Percentiles rank a stretch among this genome's conserved stretches.
Conservation (phyloP, 1,140 invertebrate genomes). For the Melitaea cinxia region DNA sequence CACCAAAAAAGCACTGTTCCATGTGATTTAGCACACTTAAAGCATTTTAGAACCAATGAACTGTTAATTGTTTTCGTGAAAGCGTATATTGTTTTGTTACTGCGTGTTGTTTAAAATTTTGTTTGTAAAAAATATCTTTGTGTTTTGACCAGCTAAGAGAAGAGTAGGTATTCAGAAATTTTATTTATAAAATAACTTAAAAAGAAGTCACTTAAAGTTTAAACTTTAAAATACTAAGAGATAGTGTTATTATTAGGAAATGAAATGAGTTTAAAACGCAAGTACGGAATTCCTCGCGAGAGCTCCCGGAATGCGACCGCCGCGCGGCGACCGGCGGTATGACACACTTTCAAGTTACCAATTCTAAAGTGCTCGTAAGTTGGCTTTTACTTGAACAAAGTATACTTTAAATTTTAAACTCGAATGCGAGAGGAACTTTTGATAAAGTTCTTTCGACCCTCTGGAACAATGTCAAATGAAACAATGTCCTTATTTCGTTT, state of each 20-base stretch:
- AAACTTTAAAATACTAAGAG: neutral
- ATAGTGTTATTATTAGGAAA: neutral
- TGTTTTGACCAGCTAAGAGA: no score
- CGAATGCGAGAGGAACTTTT: neutral
- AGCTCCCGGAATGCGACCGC: neutral
- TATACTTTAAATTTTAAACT: slow-evolving; percentile 1
- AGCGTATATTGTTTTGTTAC: no score
- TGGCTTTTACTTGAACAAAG: slow-evolving; percentile 3
- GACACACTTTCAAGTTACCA: neutral
- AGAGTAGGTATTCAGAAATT: no score
- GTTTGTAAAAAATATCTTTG: no score
- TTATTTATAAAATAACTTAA: no score
- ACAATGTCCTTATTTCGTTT: neutral
- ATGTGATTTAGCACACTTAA: no score
- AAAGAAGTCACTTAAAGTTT: no score
- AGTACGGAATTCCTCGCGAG: neutral
- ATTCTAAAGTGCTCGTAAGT: neutral
- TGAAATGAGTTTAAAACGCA: neutral
- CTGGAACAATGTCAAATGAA: no score
- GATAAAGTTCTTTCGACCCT: neutral
- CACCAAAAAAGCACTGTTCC: no score
- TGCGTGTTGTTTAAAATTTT: no score
- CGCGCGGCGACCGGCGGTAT: neutral
- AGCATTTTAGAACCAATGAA: no score
- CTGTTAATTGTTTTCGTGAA: no score